phyloP scores from a whole-genome alignment of 2,113 vertebrate genomes.

The Hymenochirus boettgeri region DNA sequence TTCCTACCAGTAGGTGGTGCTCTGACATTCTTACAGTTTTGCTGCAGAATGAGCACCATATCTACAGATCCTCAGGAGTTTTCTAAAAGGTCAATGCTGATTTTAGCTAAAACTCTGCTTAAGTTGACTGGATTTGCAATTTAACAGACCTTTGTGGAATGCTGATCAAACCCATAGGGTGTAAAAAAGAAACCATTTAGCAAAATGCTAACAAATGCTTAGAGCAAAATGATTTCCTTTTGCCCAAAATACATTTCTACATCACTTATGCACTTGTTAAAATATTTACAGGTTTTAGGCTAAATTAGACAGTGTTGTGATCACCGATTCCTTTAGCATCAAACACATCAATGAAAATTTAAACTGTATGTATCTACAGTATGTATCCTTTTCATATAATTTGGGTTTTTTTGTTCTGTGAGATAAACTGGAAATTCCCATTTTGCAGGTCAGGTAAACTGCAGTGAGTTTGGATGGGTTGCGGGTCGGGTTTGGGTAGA shows the following conservation, averaged over 20 bases:
- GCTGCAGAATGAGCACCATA: background rate
- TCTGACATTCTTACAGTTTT: background rate
- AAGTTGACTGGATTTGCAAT: constrained; percentile 36
- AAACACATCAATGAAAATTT: too few relatives aligned
- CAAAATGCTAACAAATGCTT: constrained; percentile 35
- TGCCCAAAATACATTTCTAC: constrained; percentile 11
- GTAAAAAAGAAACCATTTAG: constrained; percentile 20
- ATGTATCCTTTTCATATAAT: too few relatives aligned
- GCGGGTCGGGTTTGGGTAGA: too few relatives aligned
- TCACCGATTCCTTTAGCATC: background rate
- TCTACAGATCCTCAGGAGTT: constrained; percentile 13
- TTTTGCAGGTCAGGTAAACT: too few relatives aligned
- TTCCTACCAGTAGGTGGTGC: background rate
- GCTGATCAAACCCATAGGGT: constrained; percentile 25
- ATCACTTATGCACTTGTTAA: constrained; percentile 19
- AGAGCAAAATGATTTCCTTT: constrained; percentile 35
- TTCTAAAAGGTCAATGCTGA: constrained; percentile 40
- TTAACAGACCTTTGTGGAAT: constrained; percentile 36
- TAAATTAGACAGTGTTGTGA: background rate
- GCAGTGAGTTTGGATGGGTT: too few relatives aligned
- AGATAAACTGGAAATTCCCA: too few relatives aligned
- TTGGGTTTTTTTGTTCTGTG: too few relatives aligned
- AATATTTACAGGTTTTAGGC: constrained; percentile 16
- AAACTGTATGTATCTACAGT: too few relatives aligned
- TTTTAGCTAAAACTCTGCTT: constrained; percentile 34